Conservation (phyloP, 2,888 invertebrate genomes). For the Epicampocera succincta region DNA sequence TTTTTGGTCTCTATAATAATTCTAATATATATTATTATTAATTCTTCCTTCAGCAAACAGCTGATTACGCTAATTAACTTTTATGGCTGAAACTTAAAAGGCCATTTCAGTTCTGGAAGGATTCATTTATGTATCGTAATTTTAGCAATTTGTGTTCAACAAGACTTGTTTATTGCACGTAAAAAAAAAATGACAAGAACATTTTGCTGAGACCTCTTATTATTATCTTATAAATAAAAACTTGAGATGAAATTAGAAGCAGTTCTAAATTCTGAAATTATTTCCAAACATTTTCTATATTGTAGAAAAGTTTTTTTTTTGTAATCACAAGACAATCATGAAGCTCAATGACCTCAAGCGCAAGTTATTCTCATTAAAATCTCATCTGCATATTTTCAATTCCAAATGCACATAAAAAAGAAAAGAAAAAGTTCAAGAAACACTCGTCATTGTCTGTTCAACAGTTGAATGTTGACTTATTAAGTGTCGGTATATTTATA, state of each 20-base stretch:
- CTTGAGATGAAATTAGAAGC: too few species aligned
- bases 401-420: slow-evolving; percentile 8
- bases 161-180: slow-evolving; percentile 29
- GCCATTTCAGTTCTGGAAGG: slow-evolving; percentile 40
- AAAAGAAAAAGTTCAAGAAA: slow-evolving; percentile 25
- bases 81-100: slow-evolving; percentile 32
- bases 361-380: slow-evolving; percentile 42
- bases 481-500: slow-evolving; percentile 35
- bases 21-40: too few species aligned
- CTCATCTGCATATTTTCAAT: slow-evolving; percentile 50
- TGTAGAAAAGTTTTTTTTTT: background rate
- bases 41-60: too few species aligned
- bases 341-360: slow-evolving; percentile 34
- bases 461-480: slow-evolving; percentile 33
- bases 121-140: slow-evolving; percentile 23
- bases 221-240: too few species aligned
- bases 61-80: slow-evolving; percentile 41
- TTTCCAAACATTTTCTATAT: too few species aligned
- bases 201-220: too few species aligned
- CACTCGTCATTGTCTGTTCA: slow-evolving; percentile 4
- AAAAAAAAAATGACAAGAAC: background rate
- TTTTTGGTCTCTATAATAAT: too few species aligned
- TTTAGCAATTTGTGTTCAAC: slow-evolving; percentile 17
- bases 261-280: too few species aligned
- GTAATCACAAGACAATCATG: too few species aligned